Percentiles rank a stretch among this genome's conserved stretches.
These are phyloP conservation scores for Chinchilla lanigera DNA, from an alignment of 2,113 vertebrate genomes.

Conservation along the genomic window DNA sequence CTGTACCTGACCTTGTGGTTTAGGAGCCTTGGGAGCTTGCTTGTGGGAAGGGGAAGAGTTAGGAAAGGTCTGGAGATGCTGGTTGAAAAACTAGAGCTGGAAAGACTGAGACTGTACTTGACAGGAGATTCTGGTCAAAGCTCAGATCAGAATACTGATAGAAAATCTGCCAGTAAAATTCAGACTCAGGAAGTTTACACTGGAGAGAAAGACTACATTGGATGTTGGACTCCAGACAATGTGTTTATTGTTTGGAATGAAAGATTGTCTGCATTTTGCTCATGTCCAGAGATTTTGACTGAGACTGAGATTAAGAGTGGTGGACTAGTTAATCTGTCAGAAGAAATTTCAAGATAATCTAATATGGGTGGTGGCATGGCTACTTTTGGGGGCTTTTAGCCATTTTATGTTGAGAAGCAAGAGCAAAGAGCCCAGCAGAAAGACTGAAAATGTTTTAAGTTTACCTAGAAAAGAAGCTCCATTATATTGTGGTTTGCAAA, in stretches of 20 bases:
- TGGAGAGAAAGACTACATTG: background rate
- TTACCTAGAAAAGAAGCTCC: background rate
- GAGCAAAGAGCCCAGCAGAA: background rate
- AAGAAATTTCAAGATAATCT: background rate
- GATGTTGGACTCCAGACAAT: background rate
- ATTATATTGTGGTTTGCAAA: background rate
- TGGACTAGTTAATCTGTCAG: background rate
- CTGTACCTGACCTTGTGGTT: background rate
- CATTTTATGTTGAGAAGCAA: background rate
- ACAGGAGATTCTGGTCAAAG: background rate
- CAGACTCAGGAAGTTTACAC: background rate
- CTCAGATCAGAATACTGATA: background rate
- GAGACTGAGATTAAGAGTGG: background rate
- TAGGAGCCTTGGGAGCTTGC: background rate
- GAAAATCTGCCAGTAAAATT: background rate
- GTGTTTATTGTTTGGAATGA: background rate
- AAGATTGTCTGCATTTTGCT: background rate
- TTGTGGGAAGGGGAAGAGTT: background rate
- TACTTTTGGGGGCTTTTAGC: background rate
- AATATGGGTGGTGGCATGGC: background rate
- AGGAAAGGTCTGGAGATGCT: background rate
- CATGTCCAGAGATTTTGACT: background rate
- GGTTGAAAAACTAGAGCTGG: background rate
- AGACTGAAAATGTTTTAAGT: background rate
- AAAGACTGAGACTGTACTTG: background rate